Evolutionary conservation across 2,888 invertebrate genomes (phyloP).

Genomic region (Taenaris catops): DNA sequence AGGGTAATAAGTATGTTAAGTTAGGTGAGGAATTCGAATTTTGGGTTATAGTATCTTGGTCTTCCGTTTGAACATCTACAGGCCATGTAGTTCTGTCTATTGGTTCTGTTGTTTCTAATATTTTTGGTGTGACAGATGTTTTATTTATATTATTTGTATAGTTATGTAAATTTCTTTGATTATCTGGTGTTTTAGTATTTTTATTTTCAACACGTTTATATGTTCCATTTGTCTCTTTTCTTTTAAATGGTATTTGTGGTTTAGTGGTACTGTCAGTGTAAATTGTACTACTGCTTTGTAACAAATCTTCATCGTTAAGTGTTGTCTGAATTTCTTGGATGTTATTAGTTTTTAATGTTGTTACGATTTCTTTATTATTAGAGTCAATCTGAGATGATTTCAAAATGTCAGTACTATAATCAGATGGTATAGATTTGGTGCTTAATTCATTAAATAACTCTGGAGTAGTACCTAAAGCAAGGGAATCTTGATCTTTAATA

Average conservation of each 20-base stretch:
- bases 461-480: no score
- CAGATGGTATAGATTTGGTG: no score
- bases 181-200: conserved; percentile 65
- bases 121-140: conserved; percentile 9
- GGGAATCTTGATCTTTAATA: no score
- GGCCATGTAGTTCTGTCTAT: no score
- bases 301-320: conserved; percentile 43
- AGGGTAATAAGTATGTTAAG: no score
- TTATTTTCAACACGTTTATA: conserved; percentile 50
- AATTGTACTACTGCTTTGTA: conserved; percentile 57
- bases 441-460: no score
- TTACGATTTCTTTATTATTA: conserved; percentile 12
- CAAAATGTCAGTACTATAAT: no score
- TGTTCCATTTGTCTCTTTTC: conserved; percentile 33
- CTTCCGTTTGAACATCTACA: no score
- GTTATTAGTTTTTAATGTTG: conserved; percentile 16
- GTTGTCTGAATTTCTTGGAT: conserved; percentile 32
- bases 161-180: conserved; percentile 61
- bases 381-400: no score
- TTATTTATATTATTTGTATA: conserved; percentile 33
- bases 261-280: conserved; percentile 55
- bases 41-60: no score
- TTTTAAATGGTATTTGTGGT: conserved; percentile 34
- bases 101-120: conserved; percentile 6
- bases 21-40: no score